Evolutionary conservation across 2,797 vertebrate species (phyloP).

Genomic region (Macrochelys suwanniensis): DNA sequence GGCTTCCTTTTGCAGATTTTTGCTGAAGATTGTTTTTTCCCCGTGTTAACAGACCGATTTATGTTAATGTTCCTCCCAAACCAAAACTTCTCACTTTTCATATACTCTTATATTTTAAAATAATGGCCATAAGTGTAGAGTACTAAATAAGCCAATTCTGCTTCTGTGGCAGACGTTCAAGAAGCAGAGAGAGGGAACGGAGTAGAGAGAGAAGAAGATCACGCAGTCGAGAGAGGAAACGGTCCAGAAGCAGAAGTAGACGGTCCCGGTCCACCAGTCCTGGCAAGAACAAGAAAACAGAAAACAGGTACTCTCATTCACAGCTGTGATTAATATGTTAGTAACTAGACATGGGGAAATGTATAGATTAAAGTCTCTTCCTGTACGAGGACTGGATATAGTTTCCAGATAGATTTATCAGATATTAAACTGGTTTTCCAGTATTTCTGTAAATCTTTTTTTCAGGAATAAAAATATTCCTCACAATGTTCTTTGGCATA

Average conservation of each 20-base stretch:
- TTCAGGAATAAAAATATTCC: neutral
- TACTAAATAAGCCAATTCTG: neutral
- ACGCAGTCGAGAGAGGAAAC: conserved; percentile 84
- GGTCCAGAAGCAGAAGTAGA: conserved; percentile 88
- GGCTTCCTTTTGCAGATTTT: neutral
- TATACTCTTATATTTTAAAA: neutral
- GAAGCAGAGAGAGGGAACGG: conserved; percentile 94
- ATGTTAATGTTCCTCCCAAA: rapidly evolving
- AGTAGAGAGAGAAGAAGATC: conserved; percentile 93
- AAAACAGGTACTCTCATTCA: conserved; percentile 86
- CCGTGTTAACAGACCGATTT: neutral
- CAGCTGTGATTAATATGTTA: rapidly evolving
- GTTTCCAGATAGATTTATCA: neutral
- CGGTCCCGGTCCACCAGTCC: conserved; percentile 91
- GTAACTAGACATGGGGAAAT: rapidly evolving
- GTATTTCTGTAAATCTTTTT: neutral
- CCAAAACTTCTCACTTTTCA: neutral
- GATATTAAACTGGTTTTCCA: neutral
- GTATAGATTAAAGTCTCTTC: neutral
- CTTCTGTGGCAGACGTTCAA: conserved; percentile 86
- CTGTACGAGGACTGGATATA: neutral
- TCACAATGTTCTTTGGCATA: neutral
- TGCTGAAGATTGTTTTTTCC: neutral
- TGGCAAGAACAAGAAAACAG: conserved; percentile 89
- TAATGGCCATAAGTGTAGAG: neutral